A percentile compares a stretch with the other conserved stretches of the same genome.
Conservation (phyloP, 2,888 invertebrate species). For the Frankliniella fusca region DNA sequence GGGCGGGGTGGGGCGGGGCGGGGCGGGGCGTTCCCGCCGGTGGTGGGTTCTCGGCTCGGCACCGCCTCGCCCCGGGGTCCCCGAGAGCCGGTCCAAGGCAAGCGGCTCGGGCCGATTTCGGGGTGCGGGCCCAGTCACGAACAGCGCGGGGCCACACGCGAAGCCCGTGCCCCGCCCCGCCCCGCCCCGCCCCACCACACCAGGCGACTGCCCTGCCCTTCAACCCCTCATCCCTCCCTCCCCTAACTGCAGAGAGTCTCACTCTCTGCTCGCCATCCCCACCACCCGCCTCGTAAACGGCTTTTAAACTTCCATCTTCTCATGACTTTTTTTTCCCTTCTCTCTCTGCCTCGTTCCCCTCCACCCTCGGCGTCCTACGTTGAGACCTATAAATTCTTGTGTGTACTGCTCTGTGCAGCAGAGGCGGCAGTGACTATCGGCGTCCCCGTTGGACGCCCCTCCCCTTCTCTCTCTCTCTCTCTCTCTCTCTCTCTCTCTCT, state of each 20-base stretch:
- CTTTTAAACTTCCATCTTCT: conserved; percentile 6
- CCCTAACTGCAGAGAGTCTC: neutral
- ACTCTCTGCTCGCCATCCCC: neutral
- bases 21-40: neutral
- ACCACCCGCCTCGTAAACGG: neutral
- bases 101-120: neutral
- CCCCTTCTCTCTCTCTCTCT: neutral
- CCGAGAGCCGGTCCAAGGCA: too few species aligned
- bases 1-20: neutral
- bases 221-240: neutral
- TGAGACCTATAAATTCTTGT: neutral
- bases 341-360: neutral
- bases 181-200: neutral
- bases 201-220: neutral
- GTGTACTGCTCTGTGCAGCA: neutral
- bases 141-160: too few species aligned
- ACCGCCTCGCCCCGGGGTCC: neutral
- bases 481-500: neutral
- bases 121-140: neutral
- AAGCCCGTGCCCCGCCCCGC: neutral
- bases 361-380: neutral
- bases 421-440: neutral
- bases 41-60: neutral
- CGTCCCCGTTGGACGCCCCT: neutral
- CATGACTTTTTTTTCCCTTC: neutral